A percentile compares a stretch with the other conserved stretches of the same genome.
phyloP scores from a whole-genome alignment of 2,113 vertebrate species.

The Eubucco bourcierii region DNA sequence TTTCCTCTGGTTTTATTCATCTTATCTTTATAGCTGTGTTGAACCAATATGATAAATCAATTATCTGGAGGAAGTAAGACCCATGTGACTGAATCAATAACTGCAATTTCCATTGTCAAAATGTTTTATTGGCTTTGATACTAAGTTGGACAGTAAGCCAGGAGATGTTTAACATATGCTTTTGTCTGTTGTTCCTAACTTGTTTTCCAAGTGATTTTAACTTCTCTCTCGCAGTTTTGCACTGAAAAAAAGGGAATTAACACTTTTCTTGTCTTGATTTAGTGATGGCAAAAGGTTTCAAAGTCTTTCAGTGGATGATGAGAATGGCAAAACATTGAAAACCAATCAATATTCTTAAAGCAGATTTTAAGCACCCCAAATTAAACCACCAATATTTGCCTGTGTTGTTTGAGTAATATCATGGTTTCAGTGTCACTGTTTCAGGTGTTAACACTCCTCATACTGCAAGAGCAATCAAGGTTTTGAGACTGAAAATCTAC shows the following conservation, averaged over 20 bases:
- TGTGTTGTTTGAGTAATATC: neutral
- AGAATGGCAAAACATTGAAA: neutral
- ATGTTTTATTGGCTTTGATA: conserved; percentile 4
- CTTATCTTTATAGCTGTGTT: neutral
- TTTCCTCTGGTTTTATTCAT: neutral
- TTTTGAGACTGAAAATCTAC: neutral
- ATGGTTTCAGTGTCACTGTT: neutral
- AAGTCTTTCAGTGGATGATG: neutral
- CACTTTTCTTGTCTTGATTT: neutral
- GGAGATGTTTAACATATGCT: conserved; percentile 15
- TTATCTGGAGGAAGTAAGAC: conserved; percentile 3
- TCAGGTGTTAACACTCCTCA: neutral
- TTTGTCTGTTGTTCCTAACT: conserved; percentile 20
- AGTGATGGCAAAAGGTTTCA: neutral
- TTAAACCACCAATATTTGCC: neutral
- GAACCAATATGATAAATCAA: conserved; percentile 23
- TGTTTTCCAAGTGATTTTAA: conserved; percentile 26
- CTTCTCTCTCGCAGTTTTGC: conserved; percentile 18
- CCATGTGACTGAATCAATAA: neutral
- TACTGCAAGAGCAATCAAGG: neutral
- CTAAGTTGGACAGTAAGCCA: neutral
- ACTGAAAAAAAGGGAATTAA: neutral
- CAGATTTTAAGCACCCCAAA: neutral
- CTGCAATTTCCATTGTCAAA: conserved; percentile 19
- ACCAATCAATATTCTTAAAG: neutral